Percentiles rank a stretch among this genome's conserved stretches.
Evolutionary conservation across 2,113 vertebrate genomes (phyloP).

Genomic region (Triplophysa dalaica): DNA sequence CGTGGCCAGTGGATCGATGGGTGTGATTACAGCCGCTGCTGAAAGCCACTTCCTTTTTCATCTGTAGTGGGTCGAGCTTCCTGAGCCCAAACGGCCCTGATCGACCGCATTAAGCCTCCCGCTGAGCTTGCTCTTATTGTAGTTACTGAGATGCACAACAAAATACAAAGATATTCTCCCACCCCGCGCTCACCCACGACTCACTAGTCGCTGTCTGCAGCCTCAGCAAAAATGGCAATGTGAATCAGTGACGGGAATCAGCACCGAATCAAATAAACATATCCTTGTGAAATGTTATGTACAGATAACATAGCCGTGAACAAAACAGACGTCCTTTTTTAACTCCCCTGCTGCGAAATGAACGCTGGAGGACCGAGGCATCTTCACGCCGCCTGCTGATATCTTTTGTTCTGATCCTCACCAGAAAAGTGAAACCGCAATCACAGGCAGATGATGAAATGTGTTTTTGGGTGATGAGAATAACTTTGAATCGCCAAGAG

Average conservation of each 20-base stretch:
- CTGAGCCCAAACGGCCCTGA: constrained; percentile 43
- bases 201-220: constrained; percentile 27
- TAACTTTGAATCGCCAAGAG: constrained; percentile 61
- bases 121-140: constrained; percentile 55
- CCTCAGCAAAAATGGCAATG: constrained; percentile 44
- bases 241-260: constrained; percentile 38
- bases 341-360: constrained; percentile 48
- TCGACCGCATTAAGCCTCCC: constrained; percentile 54
- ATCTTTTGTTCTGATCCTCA: constrained; percentile 67
- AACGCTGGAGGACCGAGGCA: constrained; percentile 45
- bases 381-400: constrained; percentile 58
- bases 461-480: constrained; percentile 63
- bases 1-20: constrained; percentile 53
- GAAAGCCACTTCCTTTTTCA: constrained; percentile 60
- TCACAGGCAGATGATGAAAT: constrained; percentile 63
- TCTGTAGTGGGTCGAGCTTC: constrained; percentile 43
- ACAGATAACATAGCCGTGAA: constrained; percentile 55
- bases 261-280: constrained; percentile 52
- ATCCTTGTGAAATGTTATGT: constrained; percentile 40
- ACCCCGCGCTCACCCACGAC: background rate
- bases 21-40: constrained; percentile 58
- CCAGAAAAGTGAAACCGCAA: constrained; percentile 68
- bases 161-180: constrained; percentile 22
- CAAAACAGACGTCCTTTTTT: constrained; percentile 53
- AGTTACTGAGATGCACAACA: constrained; percentile 52